phyloP scores from a whole-genome alignment of 2,113 vertebrate species.

The Lagopus leucura region DNA sequence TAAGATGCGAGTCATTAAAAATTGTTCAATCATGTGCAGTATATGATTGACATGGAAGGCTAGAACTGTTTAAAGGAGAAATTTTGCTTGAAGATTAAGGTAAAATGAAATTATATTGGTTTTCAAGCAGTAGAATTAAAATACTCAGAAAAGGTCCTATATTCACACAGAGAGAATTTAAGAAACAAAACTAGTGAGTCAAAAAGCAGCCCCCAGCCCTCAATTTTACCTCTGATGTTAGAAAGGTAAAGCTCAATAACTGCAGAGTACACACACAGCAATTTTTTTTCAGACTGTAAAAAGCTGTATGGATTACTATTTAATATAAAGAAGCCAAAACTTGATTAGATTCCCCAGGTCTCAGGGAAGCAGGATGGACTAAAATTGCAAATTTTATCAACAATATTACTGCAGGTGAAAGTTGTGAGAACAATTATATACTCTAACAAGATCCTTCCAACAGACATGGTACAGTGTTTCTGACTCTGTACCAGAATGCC shows the following conservation, averaged over 20 bases:
- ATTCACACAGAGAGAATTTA: neutral
- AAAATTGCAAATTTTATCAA: conserved; percentile 14
- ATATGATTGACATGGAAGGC: neutral
- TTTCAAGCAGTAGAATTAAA: neutral
- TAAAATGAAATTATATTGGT: neutral
- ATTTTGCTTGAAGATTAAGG: neutral
- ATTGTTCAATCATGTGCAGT: neutral
- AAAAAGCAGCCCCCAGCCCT: neutral
- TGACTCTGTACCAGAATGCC: neutral
- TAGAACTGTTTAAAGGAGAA: neutral
- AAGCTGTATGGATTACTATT: neutral
- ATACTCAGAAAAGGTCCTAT: neutral
- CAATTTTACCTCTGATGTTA: neutral
- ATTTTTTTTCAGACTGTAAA: neutral
- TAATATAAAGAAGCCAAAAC: neutral
- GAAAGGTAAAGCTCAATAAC: neutral
- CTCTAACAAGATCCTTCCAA: neutral
- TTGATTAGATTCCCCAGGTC: neutral
- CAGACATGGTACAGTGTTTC: neutral
- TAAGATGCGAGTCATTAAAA: neutral
- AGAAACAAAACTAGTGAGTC: neutral
- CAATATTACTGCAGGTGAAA: conserved; percentile 15
- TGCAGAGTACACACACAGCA: neutral
- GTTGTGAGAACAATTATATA: conserved; percentile 14
- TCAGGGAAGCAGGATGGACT: neutral